Base-by-base conservation (phyloP, 2,113 vertebrate genomes). In the Clupea harengus region DNA sequence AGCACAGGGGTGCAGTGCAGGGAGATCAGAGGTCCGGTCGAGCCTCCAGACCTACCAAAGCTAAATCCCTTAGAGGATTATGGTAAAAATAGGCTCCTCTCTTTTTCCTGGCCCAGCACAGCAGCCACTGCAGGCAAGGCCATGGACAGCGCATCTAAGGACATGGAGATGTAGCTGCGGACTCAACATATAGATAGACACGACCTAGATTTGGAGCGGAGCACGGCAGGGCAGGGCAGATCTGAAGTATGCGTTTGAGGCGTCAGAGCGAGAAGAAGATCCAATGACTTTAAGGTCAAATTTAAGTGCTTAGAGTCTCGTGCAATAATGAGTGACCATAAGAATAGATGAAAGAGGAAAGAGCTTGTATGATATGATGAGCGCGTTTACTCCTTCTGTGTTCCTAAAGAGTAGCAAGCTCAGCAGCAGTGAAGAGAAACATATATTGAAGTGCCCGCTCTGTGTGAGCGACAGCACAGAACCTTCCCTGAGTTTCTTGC, bases 21-120 rank as follows among this genome's bases (percentile, higher is more conserved):
- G 3, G 57, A 47, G 2, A 46, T 82, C 82, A 87, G 64, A 46
- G 85, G 28, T 82, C 47, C 10, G 0, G 25, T 18, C 3, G 57
- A 39, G 83, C 86, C 87, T 89, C 64, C 85, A 13, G 81, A 81
- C 72, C 60, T 8, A 67, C 10, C 78, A 67, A 44, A 54, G 47
- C 32, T 88, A 84, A 87, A 82, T 84, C 89, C 28, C 84, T 90
- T 60, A 88, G 82, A 13, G 50, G 87, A 86, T 88, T 86, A 88
- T 0, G 20, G 81, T 72, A 85, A 86, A 89, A 86, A 86, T 84
- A 88, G 82, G 22, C 81, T 44, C 52, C 80, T 60, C 22, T 54
- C n/a, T 82, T 25, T 82, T n/a, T 32, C 45, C 81, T 83, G 82
- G 3, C 22, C 28, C 18, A 46, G 20, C 3, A 1, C 57, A 13